Base-by-base conservation (phyloP, 2,888 invertebrate genomes). In the Acleris sparsana region DNA sequence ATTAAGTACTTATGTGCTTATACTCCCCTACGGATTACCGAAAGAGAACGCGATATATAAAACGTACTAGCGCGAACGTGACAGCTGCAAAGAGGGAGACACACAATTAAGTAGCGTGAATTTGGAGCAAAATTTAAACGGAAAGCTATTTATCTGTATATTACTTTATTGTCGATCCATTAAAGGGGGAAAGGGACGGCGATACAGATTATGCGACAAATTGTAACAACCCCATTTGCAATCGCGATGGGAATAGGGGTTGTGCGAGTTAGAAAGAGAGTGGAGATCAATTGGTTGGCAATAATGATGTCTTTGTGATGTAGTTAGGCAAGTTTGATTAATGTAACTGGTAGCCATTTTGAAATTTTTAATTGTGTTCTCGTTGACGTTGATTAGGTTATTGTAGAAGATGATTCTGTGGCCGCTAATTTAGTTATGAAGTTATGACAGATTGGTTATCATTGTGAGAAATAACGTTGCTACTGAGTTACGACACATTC, bases 161-260 rank as follows among this genome's bases (percentile, higher is more conserved):
- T 92, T 92, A 92, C 91, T 92, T 92, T 92, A 92, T 92, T 89
- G 92, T 89, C 82, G 87, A 86, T 82, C 90, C 84, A 92, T 92
- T 92, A 91, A 79, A 71, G 89, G 74, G 84, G 71, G 84, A 88
- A 70, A 70, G 78, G 75, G 88, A 88, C 67, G 71, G 80, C 64
- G 70, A 68, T 73, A 79, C 73, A 71, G 17, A 73, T 72, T 74
- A 75, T 72, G 77, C 75, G 80, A 83, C 84, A 86, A 87, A 86
- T 85, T 85, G 83, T 80, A 84, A 80, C 79, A 77, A 75, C 74
- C 64, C 64, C 75, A 73, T 76, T 79, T 78, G 83, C 80, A 79
- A 82, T 80, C 83, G 63, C 59, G 63, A 67, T 46, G 55, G 53
- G 25, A 20, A 57, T 52, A 62, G 18, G 53, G 53, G 29, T 68